Evolutionary conservation across 2,888 invertebrate species (phyloP), one percentile per base, ranked within the genome.

Genomic region (Ormyrus nitidulus): DNA sequence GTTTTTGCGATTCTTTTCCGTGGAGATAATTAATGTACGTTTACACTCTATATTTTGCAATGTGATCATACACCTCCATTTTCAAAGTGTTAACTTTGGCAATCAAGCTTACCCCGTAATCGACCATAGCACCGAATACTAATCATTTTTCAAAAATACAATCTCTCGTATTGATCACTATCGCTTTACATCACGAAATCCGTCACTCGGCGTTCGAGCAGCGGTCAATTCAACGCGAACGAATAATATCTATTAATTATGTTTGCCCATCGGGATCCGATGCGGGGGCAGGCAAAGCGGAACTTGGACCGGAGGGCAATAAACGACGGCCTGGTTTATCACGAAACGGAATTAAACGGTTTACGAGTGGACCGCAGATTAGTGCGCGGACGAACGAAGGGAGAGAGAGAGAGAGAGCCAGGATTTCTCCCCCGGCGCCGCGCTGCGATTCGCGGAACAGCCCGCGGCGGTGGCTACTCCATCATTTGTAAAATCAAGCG

Each of bases 361-460:
- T 90, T 90, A 90, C 90, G 90, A 90, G 88, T 89, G 89, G 87
- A 89, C 90, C 89, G 88, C 89, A 90, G 90, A 90, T 90, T 90
- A 90, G 90, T 90, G 87, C 77, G 64, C 6, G 70, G 48, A 65
- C 46, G 66, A 62, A 51, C 62, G 77, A 69, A 56, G 56, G 65
- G 73, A 34, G 11, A 34, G 44, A 62, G 11, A 48, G 73, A 34
- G 11, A 34, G 44, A 62, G 11, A 48, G 46, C 19, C 54, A n/a
- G 44, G 69, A 64, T 48, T 48, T 59, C 68, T 75, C 68, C 66
- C 75, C 19, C 49, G 48, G n/a, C 46, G 8, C 9, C 46, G 13
- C 19, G 44, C 62, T 53, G 48, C 56, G 19, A 11, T 5, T 44
- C 68, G 54, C 51, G 68, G n/a, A 59, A 59, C 51, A 44, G 49